Conservation (phyloP, 2,113 vertebrate species). For the Scartelaos histophorus region DNA sequence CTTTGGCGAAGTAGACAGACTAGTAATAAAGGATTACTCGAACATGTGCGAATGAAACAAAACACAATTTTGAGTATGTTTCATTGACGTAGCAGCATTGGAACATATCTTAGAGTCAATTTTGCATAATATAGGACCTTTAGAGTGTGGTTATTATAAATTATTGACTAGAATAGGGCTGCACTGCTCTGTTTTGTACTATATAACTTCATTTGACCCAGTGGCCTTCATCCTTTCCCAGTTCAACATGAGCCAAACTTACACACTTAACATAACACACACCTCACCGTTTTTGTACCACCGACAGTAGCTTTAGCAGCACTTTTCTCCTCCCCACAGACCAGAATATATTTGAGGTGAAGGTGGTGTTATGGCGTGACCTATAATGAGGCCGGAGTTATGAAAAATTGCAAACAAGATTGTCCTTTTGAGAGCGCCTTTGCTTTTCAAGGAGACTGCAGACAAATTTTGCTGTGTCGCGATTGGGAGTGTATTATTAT, state of each 20-base stretch:
- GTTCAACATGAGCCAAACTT: not conserved
- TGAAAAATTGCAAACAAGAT: slow-evolving; percentile 10
- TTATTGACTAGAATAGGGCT: too few relatives aligned
- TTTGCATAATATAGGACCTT: too few relatives aligned
- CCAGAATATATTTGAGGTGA: slow-evolving; percentile 1
- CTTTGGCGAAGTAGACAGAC: too few relatives aligned
- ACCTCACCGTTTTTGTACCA: not conserved
- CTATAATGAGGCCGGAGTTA: slow-evolving; percentile 4
- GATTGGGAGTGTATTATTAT: slow-evolving; percentile 15
- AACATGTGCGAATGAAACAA: too few relatives aligned
- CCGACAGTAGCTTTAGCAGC: not conserved
- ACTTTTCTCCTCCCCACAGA: slow-evolving; percentile 4
- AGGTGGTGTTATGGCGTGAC: slow-evolving; percentile 1
- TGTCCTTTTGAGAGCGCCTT: slow-evolving; percentile 9
- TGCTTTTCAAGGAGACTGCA: slow-evolving; percentile 11
- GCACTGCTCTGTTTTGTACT: too few relatives aligned
- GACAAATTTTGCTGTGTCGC: not conserved
- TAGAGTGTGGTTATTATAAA: too few relatives aligned
- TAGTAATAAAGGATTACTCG: too few relatives aligned
- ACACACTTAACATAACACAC: not conserved
- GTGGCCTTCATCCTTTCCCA: not conserved
- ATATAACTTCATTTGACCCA: not conserved
- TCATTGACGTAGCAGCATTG: too few relatives aligned
- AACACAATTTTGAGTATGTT: too few relatives aligned
- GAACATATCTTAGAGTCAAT: too few relatives aligned